Conservation (phyloP, 2,113 vertebrate genomes). For the Diadophis punctatus region DNA sequence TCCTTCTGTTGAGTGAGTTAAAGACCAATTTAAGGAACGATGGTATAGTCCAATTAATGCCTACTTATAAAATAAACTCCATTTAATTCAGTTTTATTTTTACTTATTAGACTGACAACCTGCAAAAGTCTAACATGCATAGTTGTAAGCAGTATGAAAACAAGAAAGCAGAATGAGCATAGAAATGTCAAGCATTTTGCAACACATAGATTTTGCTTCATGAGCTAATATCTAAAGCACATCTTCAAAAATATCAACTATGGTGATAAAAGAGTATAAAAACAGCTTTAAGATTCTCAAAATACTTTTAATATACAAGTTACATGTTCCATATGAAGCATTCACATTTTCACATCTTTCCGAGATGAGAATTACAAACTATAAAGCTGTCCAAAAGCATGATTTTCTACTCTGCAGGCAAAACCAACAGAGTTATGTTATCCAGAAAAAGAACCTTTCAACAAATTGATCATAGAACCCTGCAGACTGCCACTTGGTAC, state of each 20-base stretch:
- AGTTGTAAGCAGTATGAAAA: neutral
- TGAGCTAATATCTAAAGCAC: neutral
- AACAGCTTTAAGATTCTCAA: slow-evolving; percentile 55
- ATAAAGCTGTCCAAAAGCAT: slow-evolving; percentile 37
- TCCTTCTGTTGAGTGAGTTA: neutral
- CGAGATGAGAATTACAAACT: slow-evolving; percentile 31
- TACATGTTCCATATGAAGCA: slow-evolving; percentile 43
- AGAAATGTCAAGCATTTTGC: neutral
- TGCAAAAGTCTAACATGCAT: neutral
- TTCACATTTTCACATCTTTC: slow-evolving; percentile 44
- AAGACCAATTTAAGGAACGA: neutral
- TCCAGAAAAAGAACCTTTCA: slow-evolving; percentile 23
- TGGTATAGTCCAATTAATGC: neutral
- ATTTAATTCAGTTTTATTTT: neutral
- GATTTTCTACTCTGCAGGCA: slow-evolving; percentile 23
- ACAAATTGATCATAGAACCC: slow-evolving; percentile 25
- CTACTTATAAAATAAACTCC: neutral
- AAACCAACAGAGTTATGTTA: slow-evolving; percentile 30
- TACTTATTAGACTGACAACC: neutral
- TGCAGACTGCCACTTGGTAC: neutral
- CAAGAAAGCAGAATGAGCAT: neutral
- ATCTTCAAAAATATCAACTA: neutral
- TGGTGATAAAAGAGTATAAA: slow-evolving; percentile 43
- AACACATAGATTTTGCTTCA: neutral
- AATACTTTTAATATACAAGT: slow-evolving; percentile 56